Base-by-base conservation (phyloP, 2,797 vertebrate genomes). In the Trichosurus vulpecula region DNA sequence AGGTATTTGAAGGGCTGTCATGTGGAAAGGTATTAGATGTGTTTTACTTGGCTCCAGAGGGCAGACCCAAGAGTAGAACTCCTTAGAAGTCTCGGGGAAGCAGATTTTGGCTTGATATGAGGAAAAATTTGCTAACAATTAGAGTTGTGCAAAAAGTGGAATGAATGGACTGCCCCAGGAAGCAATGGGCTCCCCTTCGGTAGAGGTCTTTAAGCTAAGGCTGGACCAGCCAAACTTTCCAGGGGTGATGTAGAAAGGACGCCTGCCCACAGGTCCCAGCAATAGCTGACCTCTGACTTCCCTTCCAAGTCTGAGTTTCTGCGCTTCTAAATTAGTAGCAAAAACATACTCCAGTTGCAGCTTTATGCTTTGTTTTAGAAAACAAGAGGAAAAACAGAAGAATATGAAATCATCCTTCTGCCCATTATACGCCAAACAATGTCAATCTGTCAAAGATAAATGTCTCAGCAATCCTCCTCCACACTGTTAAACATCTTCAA, bases 351-450 rank as follows among this genome's bases (percentile, higher is more conserved):
- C 19, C 25, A 1, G 8, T 31, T 61, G 11, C 51, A 31, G 13
- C 9, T 93, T 66, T 95, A 81, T 81, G 74, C 74, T 47, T 81
- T 81, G 41, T 55, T 91, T 90, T 52, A 89, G 54, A 94, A 92
- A 94, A 95, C 51, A 92, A 94, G 11, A 54, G 6, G 66, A 94
- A 57, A 9, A 47, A 74, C 54, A 35, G 53, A 55, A 58, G 22
- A 47, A 91, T 53, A 74, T n/a, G 14, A 81, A 81, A 81, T 47
- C 74, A 55, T 35, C 16, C 9, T 91, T 54, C 90, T 54, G 54
- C 19, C n/a, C 90, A 54, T 41, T 10, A 91, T 41, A 55, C 41
- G 6, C 53, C 54, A 91, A 54, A 81, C 74, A 81, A 47, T 81
- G 74, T 81, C 74, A 47, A 81, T 81, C 41, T 81, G 74, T 81